Evolutionary conservation across 2,888 invertebrate genomes (phyloP).

Genomic region (Chesias legatella): DNA sequence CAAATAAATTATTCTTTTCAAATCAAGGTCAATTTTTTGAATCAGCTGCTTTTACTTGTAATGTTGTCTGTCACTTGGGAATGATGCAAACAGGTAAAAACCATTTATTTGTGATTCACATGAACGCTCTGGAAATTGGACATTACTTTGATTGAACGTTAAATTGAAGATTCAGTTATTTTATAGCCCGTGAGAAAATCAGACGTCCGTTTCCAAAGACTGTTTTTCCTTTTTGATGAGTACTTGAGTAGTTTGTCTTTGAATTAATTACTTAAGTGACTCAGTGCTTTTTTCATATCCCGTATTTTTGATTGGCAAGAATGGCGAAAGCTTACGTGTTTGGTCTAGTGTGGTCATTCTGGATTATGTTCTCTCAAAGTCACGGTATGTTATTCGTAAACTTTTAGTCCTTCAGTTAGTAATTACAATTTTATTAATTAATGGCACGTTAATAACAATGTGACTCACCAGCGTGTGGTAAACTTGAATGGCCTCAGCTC

Average conservation of each 20-base stretch:
- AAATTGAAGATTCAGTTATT: constrained; percentile 6
- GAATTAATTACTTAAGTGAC: neutral
- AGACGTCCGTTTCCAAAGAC: constrained; percentile 8
- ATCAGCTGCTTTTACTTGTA: no score
- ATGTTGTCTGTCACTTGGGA: neutral
- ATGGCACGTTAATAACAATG: no score
- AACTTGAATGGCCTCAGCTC: no score
- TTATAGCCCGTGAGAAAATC: neutral
- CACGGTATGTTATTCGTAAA: constrained; percentile 12
- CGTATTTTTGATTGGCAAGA: neutral
- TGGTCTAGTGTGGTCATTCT: constrained; percentile 17
- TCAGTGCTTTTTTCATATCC: no score
- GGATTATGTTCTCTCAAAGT: constrained; percentile 17
- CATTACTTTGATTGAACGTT: neutral
- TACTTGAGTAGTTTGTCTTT: neutral
- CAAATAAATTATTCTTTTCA: no score
- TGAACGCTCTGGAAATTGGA: neutral
- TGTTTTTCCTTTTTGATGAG: no score
- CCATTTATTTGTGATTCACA: constrained; percentile 18
- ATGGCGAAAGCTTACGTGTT: constrained; percentile 18
- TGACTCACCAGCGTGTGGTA: no score
- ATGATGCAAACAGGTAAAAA: constrained; percentile 17
- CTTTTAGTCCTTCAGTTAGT: neutral
- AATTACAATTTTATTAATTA: no score
- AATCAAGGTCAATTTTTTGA: no score